Evolutionary conservation across 2,797 vertebrate genomes (phyloP).

Genomic region (Amblyopsis hoosieri): DNA sequence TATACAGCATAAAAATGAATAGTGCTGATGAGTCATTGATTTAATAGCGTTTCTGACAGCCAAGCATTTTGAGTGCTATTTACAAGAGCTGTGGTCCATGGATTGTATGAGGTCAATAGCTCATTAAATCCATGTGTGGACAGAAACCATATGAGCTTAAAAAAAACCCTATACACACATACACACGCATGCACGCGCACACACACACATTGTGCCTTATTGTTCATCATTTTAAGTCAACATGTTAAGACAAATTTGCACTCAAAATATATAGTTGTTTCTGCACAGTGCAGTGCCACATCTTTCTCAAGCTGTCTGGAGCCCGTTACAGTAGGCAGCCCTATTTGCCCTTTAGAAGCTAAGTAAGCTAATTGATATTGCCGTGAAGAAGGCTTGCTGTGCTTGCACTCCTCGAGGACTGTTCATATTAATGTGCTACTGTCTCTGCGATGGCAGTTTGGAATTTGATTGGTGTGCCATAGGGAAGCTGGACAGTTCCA

Average conservation of each 20-base stretch:
- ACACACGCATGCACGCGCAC: no score
- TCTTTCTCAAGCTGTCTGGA: conserved; percentile 12
- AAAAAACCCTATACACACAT: neutral
- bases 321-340: conserved; percentile 6
- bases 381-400: conserved; percentile 27
- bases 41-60: conserved; percentile 60
- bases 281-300: conserved; percentile 4
- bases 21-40: conserved; percentile 64
- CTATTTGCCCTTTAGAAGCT: conserved; percentile 30
- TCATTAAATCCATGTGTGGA: conserved; percentile 62
- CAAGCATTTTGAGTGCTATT: conserved; percentile 54
- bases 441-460: conserved; percentile 30
- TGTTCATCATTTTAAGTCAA: conserved; percentile 43
- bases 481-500: conserved; percentile 37
- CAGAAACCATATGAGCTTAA: conserved; percentile 49
- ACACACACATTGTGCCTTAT: conserved; percentile 8
- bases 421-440: conserved; percentile 34
- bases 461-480: conserved; percentile 32
- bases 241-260: conserved; percentile 10
- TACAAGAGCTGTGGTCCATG: conserved; percentile 44
- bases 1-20: conserved; percentile 40
- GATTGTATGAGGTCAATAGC: conserved; percentile 57
- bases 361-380: conserved; percentile 36
- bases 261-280: conserved; percentile 21
- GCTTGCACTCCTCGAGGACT: conserved; percentile 16